phyloP scores from a whole-genome alignment of 2,888 invertebrate species.

The Scaeva pyrastri region DNA sequence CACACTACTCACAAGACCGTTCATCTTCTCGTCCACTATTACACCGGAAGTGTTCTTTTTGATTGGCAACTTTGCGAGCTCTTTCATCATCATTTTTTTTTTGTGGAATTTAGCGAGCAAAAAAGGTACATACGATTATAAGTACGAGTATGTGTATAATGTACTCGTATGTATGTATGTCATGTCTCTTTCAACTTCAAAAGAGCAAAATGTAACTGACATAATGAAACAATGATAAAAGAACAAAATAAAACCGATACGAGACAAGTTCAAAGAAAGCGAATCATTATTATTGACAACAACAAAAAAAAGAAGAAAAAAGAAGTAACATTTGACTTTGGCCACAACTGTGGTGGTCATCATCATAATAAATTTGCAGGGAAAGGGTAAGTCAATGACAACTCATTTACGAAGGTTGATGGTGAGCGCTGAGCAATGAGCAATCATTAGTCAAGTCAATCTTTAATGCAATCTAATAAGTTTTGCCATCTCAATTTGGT shows the following conservation, averaged over 20 bases:
- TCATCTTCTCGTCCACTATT: slow-evolving; percentile 18
- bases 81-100: slow-evolving; percentile 40
- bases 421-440: neutral
- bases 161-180: too few species aligned
- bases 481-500: neutral
- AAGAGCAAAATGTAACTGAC: slow-evolving; percentile 6
- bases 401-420: slow-evolving; percentile 32
- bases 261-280: slow-evolving; percentile 30
- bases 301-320: neutral
- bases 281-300: slow-evolving; percentile 37
- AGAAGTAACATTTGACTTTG: slow-evolving; percentile 38
- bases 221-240: slow-evolving; percentile 17
- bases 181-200: neutral
- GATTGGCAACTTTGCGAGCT: slow-evolving; percentile 61
- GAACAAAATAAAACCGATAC: slow-evolving; percentile 12
- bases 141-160: slow-evolving; percentile 16
- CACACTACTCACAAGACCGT: neutral
- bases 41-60: slow-evolving; percentile 65
- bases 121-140: slow-evolving; percentile 27
- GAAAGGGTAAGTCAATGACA: slow-evolving; percentile 54
- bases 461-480: slow-evolving; percentile 41
- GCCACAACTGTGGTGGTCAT: slow-evolving; percentile 58
- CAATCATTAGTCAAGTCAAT: neutral
- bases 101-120: neutral
- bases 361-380: too few species aligned